Evolutionary conservation across 2,888 invertebrate species (phyloP), one percentile per base, ranked within the genome.

Genomic region (Adelphocoris suturalis): DNA sequence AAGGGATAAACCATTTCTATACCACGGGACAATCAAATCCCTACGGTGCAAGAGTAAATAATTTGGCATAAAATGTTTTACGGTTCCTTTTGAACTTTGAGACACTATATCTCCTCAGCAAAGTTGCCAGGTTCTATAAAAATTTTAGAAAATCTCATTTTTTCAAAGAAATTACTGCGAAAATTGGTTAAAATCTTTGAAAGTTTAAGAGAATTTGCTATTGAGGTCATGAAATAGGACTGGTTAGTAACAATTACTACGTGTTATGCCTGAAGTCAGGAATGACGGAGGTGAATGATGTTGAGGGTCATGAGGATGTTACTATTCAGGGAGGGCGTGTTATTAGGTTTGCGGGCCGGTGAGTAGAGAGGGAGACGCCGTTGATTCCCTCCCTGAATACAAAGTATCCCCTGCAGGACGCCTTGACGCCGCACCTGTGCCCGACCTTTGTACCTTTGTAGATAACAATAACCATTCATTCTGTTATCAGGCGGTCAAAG

Each of bases 401-500:
- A 28, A 82, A 82, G 52, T 82, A 82, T 27, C 52, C 37, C 37
- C 52, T 3, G 23, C 19, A 68, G 68, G 52, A 52, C 47, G 48
- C 82, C 52, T 82, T 27, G 52, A 47, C 48, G 82, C 48, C 52
- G n/a, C 82, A 82, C 82, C 82, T 82, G 82, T 82, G 47, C 52
- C 82, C 82, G 27, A 82, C 82, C 82, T 52, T 82, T 82, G 82
- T 82, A 82, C 82, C 52, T 47, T 52, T 52, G 82, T 82, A 52
- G 82, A 82, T 82, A 82, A 82, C 82, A 82, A 52, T 47, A 82
- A 52, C 82, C 82, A 82, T 82, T 82, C 82, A 52, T 82, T 82
- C 82, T 82, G 82, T 52, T 82, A 78, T 78, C 78, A 78, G 52
- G 48, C 82, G 47, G 82, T 47, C 47, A 82, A 82, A 52, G 52